Evolutionary conservation across 2,888 invertebrate species (phyloP), one percentile per base, ranked within the genome.

Genomic region (Furcula furcula): DNA sequence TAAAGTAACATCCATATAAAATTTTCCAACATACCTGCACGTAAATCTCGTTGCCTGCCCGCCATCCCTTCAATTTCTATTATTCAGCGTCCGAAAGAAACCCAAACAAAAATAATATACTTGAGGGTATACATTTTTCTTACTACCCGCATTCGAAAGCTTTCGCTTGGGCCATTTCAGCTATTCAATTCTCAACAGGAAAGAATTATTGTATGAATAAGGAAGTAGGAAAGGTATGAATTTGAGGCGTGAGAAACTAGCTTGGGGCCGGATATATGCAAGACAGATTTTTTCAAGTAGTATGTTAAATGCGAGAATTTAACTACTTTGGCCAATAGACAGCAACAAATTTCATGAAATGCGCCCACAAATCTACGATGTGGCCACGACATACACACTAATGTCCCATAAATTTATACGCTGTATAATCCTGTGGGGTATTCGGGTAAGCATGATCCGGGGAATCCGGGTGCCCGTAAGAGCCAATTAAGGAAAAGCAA

Each of bases 71-170:
- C 46, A 49, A 38, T 51, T 55, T 65, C 49, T 57, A 65, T 68
- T 67, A 65, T 65, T 65, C 63, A 65, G 38, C 15, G 30, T 36
- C 42, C 36, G 40, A 54, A 46, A 46, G 44, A 40, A 55, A 47
- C 34, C 46, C 28, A 31, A 19, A 23, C 31, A 40, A 49, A 47
- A 45, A 43, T 41, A n/a, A 49, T 32, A 36, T 28, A 53, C 13
- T 21, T 16, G 25, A 16, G 13, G n/a, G 15, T 10, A 23, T 34
- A 21, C n/a, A n/a, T n/a, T n/a, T n/a, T n/a, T n/a, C n/a, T n/a
- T n/a, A n/a, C n/a, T n/a, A n/a, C n/a, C n/a, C n/a, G n/a, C n/a
- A n/a, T n/a, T n/a, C n/a, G n/a, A 10, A 29, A 32, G 19, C 19
- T 13, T 21, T 4, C 49, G 39, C 34, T 23, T 29, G 31, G 9